A percentile compares a stretch with the other conserved stretches of the same genome.
phyloP scores from a whole-genome alignment of 2,797 vertebrate species.

The Sebastes steindachneri region DNA sequence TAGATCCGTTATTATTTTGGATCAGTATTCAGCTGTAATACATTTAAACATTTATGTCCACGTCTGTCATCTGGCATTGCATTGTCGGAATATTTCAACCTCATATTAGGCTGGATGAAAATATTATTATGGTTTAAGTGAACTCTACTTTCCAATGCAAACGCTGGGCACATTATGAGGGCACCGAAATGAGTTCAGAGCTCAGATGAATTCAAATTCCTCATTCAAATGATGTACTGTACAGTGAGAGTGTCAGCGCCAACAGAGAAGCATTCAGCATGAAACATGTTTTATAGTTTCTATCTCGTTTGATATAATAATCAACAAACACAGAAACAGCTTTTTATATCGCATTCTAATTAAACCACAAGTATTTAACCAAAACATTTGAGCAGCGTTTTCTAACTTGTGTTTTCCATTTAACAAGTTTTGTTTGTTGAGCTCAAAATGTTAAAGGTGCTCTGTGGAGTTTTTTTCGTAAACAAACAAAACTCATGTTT shows the following conservation, averaged over 20 bases:
- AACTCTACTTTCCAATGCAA: neutral
- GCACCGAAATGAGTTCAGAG: neutral
- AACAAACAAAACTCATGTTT: too few relatives aligned
- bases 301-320: neutral
- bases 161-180: neutral
- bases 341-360: neutral
- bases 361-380: neutral
- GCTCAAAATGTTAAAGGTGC: too few relatives aligned
- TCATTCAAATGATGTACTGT: neutral
- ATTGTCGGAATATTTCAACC: neutral
- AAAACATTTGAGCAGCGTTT: neutral
- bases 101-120: neutral
- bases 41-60: too few relatives aligned
- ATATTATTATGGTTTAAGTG: neutral
- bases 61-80: neutral
- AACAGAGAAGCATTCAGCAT: neutral
- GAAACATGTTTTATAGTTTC: neutral
- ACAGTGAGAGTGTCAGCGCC: neutral
- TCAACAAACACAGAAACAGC: neutral
- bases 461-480: too few relatives aligned
- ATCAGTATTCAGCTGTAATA: too few relatives aligned
- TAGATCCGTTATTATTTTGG: neutral
- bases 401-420: neutral
- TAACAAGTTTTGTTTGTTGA: neutral
- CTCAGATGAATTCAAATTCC: neutral